A percentile compares a stretch with the other conserved stretches of the same genome.
Conservation (phyloP, 2,113 vertebrate genomes). For the Anarrhichthys ocellatus region DNA sequence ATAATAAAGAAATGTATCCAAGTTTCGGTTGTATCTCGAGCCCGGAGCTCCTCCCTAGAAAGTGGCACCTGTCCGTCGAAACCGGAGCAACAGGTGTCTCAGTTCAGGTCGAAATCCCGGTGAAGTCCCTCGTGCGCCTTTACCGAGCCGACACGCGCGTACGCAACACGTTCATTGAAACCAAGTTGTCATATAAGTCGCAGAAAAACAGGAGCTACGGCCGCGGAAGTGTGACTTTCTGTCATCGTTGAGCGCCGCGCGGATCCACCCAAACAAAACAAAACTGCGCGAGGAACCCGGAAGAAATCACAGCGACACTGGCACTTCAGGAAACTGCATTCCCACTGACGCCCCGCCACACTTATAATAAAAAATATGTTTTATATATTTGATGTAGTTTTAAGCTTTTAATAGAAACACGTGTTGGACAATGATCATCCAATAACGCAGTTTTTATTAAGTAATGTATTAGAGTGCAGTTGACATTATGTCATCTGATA, state of each 20-base stretch:
- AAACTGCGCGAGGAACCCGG: conserved; percentile 67
- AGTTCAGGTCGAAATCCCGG: conserved; percentile 53
- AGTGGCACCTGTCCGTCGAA: conserved; percentile 62
- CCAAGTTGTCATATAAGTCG: not conserved
- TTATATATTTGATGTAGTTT: not conserved
- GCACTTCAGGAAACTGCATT: conserved; percentile 56
- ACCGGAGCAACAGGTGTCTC: conserved; percentile 82
- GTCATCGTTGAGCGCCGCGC: conserved; percentile 17
- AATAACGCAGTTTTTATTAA: not conserved
- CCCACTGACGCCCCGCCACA: not conserved
- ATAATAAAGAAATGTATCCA: not conserved
- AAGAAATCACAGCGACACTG: conserved; percentile 62
- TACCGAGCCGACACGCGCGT: not conserved
- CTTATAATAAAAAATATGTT: not conserved
- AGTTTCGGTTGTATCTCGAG: not conserved
- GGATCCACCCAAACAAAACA: conserved; percentile 66
- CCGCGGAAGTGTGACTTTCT: conserved; percentile 1
- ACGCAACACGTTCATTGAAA: not conserved
- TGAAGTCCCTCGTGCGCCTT: not conserved
- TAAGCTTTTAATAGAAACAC: not conserved
- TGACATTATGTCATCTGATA: not conserved
- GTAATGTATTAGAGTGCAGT: not conserved
- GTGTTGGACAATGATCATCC: not conserved
- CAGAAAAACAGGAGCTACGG: not conserved
- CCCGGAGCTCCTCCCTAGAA: conserved; percentile 7